These are phyloP conservation scores for Amiota minor DNA, from an alignment of 2,888 invertebrate species.

Conservation along the genomic window DNA sequence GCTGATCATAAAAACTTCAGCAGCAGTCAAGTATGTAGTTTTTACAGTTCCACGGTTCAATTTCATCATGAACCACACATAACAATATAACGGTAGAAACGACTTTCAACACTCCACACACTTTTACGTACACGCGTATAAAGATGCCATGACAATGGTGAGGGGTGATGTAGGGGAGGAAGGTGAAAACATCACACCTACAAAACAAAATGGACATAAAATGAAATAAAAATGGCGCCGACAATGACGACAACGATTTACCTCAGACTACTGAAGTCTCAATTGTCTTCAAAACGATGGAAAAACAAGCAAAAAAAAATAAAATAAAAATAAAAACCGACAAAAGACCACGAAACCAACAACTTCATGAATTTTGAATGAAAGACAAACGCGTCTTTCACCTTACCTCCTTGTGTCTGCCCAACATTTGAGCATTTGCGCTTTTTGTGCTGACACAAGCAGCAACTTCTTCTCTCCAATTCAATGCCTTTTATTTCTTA, in stretches of 20 bases:
- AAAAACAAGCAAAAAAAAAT: constrained; percentile 23
- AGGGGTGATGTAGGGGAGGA: too few relatives aligned
- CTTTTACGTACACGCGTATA: constrained; percentile 25
- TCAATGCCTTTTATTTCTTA: constrained; percentile 44
- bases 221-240: constrained; percentile 60
- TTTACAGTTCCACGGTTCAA: constrained; percentile 33
- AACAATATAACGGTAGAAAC: constrained; percentile 43
- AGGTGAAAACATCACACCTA: too few relatives aligned
- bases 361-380: constrained; percentile 67
- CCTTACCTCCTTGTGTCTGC: background rate
- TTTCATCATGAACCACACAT: constrained; percentile 25
- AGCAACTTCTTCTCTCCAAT: background rate
- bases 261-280: background rate
- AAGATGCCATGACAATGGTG: too few relatives aligned
- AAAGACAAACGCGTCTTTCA: constrained; percentile 43
- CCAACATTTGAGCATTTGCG: background rate
- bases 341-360: constrained; percentile 17
- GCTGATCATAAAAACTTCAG: constrained; percentile 5
- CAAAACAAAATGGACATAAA: constrained; percentile 1
- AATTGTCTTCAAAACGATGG: constrained; percentile 18
- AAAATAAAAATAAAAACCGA: background rate
- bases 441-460: constrained; percentile 55
- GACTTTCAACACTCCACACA: constrained; percentile 33
- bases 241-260: constrained; percentile 38
- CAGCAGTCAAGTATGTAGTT: background rate